Evolutionary conservation across 2,797 vertebrate species (phyloP).

Genomic region (Amblyopsis hoosieri): DNA sequence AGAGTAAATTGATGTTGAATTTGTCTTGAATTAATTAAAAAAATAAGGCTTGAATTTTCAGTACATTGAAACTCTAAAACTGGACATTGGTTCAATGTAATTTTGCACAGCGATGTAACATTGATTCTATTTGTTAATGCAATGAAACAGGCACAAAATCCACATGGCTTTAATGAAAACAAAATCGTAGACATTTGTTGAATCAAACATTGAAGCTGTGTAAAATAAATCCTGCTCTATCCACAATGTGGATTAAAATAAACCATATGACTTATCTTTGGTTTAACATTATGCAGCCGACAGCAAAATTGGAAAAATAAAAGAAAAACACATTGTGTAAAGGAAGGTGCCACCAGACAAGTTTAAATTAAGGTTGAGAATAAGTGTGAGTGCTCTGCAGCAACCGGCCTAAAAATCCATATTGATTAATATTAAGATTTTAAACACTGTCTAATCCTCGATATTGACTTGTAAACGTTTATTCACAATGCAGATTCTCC

Average conservation of each 20-base stretch:
- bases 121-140: conserved; percentile 1
- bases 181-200: background rate
- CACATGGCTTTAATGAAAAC: background rate
- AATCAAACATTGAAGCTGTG: conserved; percentile 4
- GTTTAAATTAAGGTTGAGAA: too few species aligned
- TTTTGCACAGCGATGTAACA: background rate
- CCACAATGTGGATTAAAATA: background rate
- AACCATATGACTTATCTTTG: too few species aligned
- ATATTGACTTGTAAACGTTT: too few species aligned
- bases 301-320: too few species aligned
- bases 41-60: background rate
- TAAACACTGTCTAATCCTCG: too few species aligned
- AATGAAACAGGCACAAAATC: conserved; percentile 4
- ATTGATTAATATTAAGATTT: too few species aligned
- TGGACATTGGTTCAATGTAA: background rate
- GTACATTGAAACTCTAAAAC: background rate
- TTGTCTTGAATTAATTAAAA: background rate
- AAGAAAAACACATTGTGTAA: too few species aligned
- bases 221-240: background rate
- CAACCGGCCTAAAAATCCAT: too few species aligned
- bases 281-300: too few species aligned
- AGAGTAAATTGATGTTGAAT: conserved; percentile 28
- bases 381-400: too few species aligned
- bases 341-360: too few species aligned
- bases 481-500: too few species aligned